Percentiles rank a stretch among this genome's conserved stretches.
These are phyloP conservation scores for Amphipoea oculea DNA, from an alignment of 2,888 invertebrate genomes.

Conservation along the genomic window DNA sequence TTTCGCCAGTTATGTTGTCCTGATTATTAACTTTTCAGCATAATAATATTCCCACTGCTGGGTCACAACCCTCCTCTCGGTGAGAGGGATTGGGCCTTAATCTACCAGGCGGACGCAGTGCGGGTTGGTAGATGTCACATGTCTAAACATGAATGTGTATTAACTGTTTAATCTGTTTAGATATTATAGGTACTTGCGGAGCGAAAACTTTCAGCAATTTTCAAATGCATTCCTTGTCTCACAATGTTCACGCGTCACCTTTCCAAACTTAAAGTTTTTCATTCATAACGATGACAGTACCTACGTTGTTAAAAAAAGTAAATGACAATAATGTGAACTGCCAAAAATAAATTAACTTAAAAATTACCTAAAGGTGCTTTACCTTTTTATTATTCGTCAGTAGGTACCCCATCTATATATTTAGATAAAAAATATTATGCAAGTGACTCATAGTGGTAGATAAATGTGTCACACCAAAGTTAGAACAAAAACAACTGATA, in stretches of 20 bases:
- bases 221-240: neutral
- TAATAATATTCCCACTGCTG: too few relatives aligned
- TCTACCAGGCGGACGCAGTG: too few relatives aligned
- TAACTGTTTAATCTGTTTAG: neutral
- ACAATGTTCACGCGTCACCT: neutral
- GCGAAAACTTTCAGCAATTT: neutral
- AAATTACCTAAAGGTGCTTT: neutral
- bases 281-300: neutral
- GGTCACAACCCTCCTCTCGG: too few relatives aligned
- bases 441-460: neutral
- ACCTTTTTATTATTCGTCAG: neutral
- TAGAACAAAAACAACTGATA: conserved; percentile 12
- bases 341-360: neutral
- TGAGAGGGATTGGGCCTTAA: too few relatives aligned
- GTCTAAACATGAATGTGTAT: neutral
- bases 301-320: too few relatives aligned
- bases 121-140: too few relatives aligned
- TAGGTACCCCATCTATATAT: neutral
- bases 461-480: neutral
- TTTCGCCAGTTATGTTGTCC: neutral
- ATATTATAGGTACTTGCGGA: neutral
- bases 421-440: neutral
- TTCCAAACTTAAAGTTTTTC: neutral
- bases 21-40: neutral
- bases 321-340: too few relatives aligned